Percentiles rank a stretch among this genome's conserved stretches.
These are phyloP conservation scores for Lagodon rhomboides DNA, from an alignment of 2,797 vertebrate species.

Conservation along the genomic window DNA sequence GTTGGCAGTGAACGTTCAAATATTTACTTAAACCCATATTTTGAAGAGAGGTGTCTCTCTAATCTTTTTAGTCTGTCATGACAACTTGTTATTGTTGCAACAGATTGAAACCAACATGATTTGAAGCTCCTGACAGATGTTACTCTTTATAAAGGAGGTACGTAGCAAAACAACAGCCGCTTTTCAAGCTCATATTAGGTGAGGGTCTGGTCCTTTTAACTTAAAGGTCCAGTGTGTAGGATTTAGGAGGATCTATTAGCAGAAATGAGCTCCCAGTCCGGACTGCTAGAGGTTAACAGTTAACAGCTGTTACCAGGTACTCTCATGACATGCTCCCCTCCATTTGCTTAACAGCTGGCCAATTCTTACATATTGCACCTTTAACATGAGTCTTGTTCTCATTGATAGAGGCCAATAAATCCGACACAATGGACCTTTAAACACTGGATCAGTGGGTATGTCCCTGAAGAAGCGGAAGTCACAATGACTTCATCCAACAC, in stretches of 20 bases:
- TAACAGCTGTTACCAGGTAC: too few relatives aligned
- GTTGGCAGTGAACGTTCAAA: not conserved
- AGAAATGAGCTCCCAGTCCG: too few relatives aligned
- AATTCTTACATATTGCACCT: too few relatives aligned
- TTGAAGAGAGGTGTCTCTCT: not conserved
- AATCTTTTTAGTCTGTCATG: not conserved
- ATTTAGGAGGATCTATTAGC: too few relatives aligned
- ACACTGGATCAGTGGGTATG: not conserved
- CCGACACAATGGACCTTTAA: not conserved
- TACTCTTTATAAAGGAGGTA: not conserved
- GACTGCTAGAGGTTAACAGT: too few relatives aligned
- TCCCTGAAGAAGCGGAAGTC: not conserved
- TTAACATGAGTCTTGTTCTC: too few relatives aligned
- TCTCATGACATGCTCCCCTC: too few relatives aligned
- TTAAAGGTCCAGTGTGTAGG: too few relatives aligned
- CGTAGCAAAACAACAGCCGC: not conserved
- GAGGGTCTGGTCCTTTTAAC: not conserved
- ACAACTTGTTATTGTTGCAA: not conserved
- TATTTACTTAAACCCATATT: not conserved
- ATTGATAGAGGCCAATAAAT: too few relatives aligned
- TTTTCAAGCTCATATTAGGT: not conserved
- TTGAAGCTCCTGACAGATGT: not conserved
- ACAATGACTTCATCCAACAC: constrained; percentile 13
- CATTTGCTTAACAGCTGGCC: too few relatives aligned
- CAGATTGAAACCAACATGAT: not conserved